Conservation (phyloP, 2,113 vertebrate genomes). For the Galbula dea region DNA sequence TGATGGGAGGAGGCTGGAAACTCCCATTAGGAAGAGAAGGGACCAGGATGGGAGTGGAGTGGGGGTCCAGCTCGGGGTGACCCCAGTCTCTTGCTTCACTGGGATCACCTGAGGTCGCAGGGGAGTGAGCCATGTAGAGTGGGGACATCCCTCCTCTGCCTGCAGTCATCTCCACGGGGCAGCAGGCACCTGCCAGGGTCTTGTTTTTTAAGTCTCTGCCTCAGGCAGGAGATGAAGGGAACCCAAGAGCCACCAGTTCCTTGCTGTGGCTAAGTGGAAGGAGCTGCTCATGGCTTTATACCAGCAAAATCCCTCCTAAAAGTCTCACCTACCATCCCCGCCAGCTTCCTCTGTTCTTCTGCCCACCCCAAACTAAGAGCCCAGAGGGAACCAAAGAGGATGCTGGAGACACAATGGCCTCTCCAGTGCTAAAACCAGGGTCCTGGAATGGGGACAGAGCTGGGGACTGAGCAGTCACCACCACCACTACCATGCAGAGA, state of each 20-base stretch:
- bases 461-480: neutral
- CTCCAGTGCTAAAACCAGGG: neutral
- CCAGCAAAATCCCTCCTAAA: too few relatives aligned
- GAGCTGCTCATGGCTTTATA: neutral
- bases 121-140: fast-evolving
- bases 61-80: neutral
- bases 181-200: neutral
- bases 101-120: neutral
- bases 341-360: too few relatives aligned
- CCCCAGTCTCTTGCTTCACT: fast-evolving
- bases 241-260: neutral
- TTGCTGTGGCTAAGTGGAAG: fast-evolving
- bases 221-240: neutral
- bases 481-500: fast-evolving
- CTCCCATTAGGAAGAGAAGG: neutral
- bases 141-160: neutral
- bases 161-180: fast-evolving
- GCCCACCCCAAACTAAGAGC: neutral
- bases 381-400: neutral
- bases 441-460: neutral
- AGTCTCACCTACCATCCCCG: too few relatives aligned
- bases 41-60: too few relatives aligned
- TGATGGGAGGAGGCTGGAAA: neutral
- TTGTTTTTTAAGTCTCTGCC: neutral
- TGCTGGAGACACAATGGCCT: neutral